Evolutionary conservation across 2,888 invertebrate genomes (phyloP).

Genomic region (Amblyteles armatorius): DNA sequence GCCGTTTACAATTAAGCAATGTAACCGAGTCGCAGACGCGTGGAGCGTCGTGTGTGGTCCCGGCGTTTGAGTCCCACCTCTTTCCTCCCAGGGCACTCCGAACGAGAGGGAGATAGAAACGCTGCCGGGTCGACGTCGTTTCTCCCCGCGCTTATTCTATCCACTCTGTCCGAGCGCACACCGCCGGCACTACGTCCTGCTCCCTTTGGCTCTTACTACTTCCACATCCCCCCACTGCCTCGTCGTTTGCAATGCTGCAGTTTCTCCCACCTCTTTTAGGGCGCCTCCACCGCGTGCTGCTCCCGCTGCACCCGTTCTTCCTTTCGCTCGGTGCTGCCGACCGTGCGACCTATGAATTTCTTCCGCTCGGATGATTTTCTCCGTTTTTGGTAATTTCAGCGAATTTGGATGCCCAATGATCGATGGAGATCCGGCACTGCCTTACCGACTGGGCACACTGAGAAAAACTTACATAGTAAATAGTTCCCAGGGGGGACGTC

Average conservation of each 20-base stretch:
- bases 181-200: slow-evolving; percentile 35
- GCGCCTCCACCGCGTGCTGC: slow-evolving; percentile 61
- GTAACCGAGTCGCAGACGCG: slow-evolving; percentile 84
- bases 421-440: no score
- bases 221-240: slow-evolving; percentile 52
- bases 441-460: no score
- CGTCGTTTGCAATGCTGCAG: slow-evolving; percentile 16
- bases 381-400: background rate
- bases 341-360: background rate
- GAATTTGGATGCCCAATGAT: background rate
- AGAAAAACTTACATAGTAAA: no score
- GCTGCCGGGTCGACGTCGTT: slow-evolving; percentile 62
- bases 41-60: slow-evolving; percentile 85
- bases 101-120: slow-evolving; percentile 39
- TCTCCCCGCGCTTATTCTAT: slow-evolving; percentile 47
- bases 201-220: slow-evolving; percentile 64
- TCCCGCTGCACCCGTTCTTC: slow-evolving; percentile 55
- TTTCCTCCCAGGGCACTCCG: slow-evolving; percentile 68
- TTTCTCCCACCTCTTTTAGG: slow-evolving; percentile 44
- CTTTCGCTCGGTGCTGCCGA: slow-evolving; percentile 37
- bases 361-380: background rate
- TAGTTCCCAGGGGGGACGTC: no score
- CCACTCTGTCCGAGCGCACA: slow-evolving; percentile 54
- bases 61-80: slow-evolving; percentile 81
- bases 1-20: slow-evolving; percentile 85